phyloP scores from a whole-genome alignment of 2,888 invertebrate genomes.

The Parthenolecanium corni region DNA sequence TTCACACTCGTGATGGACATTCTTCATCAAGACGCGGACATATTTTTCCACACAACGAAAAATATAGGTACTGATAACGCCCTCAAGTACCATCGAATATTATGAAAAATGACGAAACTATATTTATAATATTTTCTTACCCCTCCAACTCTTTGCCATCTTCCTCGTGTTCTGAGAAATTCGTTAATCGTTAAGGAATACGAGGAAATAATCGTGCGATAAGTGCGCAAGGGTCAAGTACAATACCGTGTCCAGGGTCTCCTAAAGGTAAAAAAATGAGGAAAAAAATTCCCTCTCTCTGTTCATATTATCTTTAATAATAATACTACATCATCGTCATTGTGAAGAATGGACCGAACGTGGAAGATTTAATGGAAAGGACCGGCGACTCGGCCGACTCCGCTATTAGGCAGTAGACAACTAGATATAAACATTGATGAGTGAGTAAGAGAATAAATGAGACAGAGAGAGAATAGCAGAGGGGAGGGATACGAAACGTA shows the following conservation, averaged over 20 bases:
- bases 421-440: not conserved
- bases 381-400: too few relatives aligned
- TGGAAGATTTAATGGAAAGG: not conserved
- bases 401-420: slow-evolving; percentile 8
- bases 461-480: too few relatives aligned
- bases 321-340: slow-evolving; percentile 7
- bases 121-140: too few relatives aligned
- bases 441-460: too few relatives aligned
- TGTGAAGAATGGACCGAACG: slow-evolving; percentile 6
- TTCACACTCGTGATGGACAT: too few relatives aligned
- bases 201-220: not conserved
- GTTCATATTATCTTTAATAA: not conserved
- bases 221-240: not conserved
- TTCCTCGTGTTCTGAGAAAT: not conserved
- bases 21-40: too few relatives aligned
- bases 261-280: not conserved
- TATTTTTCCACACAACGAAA: too few relatives aligned
- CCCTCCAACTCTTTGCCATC: too few relatives aligned
- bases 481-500: too few relatives aligned
- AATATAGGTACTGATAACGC: too few relatives aligned
- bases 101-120: too few relatives aligned
- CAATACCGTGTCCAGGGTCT: not conserved
- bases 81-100: too few relatives aligned
- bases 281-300: not conserved
- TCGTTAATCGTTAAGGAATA: not conserved